Evolutionary conservation across 2,113 vertebrate species (phyloP).

Genomic region (Mystacornis crossleyi): DNA sequence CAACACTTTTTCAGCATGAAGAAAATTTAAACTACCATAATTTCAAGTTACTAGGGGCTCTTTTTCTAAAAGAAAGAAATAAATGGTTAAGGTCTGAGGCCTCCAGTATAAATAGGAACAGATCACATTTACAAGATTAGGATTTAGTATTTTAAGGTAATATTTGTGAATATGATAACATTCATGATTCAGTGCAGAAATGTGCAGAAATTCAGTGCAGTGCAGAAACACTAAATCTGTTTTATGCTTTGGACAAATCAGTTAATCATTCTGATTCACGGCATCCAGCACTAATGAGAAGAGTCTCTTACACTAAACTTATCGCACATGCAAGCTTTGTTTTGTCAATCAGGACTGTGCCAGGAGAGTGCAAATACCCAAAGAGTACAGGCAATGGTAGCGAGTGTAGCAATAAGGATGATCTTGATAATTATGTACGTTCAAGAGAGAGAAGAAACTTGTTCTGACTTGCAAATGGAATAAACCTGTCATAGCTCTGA

Average conservation of each 20-base stretch:
- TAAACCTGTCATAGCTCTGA: conserved; percentile 50
- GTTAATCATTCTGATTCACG: conserved; percentile 26
- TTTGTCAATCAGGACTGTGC: not conserved
- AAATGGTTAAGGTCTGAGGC: not conserved
- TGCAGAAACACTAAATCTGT: not conserved
- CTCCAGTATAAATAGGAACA: not conserved
- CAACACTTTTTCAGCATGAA: not conserved
- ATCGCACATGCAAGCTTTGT: conserved; percentile 12
- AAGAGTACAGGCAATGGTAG: conserved; percentile 22
- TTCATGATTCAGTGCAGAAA: not conserved
- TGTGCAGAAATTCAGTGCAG: not conserved
- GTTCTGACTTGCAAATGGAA: conserved; percentile 61
- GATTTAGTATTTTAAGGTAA: not conserved
- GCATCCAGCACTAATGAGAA: not conserved
- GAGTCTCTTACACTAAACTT: not conserved
- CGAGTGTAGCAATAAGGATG: conserved; percentile 32
- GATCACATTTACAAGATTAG: not conserved
- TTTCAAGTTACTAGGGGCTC: not conserved
- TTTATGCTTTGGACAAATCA: not conserved
- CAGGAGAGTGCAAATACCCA: conserved; percentile 35
- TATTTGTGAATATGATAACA: not conserved
- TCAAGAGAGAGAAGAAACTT: conserved; percentile 43
- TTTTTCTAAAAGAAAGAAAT: not conserved
- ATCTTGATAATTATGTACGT: conserved; percentile 42
- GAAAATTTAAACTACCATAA: not conserved